Percentiles rank a stretch among this genome's conserved stretches.
These are phyloP conservation scores for Asarcornis scutulata DNA, from an alignment of 2,113 vertebrate species.

Conservation along the genomic window DNA sequence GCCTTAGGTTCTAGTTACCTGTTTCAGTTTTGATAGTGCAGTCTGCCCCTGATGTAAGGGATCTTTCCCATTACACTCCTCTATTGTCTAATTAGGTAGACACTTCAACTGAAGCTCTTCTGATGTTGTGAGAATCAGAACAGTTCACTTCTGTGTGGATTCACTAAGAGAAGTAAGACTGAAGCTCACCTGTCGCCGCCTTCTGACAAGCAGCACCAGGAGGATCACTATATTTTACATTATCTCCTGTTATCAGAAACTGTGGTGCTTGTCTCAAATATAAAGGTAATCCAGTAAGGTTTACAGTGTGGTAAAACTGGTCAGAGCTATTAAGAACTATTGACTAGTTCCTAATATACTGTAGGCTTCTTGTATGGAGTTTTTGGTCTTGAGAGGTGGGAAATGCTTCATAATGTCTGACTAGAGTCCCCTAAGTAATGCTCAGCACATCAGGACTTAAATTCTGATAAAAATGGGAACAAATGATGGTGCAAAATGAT, in stretches of 20 bases:
- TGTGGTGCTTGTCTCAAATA: background rate
- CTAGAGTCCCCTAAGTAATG: background rate
- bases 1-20: background rate
- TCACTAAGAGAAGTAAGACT: background rate
- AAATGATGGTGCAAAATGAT: background rate
- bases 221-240: background rate
- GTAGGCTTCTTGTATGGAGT: background rate
- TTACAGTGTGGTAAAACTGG: background rate
- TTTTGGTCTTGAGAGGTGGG: background rate
- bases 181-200: background rate
- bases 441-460: background rate
- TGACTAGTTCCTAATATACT: background rate
- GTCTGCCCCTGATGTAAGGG: background rate
- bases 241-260: background rate
- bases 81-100: background rate
- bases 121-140: rapidly evolving
- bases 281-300: background rate
- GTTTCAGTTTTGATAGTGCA: background rate
- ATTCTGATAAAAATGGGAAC: background rate
- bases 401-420: rapidly evolving
- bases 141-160: background rate
- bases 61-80: background rate
- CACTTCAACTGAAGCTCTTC: background rate
- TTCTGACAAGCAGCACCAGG: background rate
- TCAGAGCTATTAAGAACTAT: background rate